Evolutionary conservation across 2,888 invertebrate species (phyloP).

Genomic region (Thumatha senex): DNA sequence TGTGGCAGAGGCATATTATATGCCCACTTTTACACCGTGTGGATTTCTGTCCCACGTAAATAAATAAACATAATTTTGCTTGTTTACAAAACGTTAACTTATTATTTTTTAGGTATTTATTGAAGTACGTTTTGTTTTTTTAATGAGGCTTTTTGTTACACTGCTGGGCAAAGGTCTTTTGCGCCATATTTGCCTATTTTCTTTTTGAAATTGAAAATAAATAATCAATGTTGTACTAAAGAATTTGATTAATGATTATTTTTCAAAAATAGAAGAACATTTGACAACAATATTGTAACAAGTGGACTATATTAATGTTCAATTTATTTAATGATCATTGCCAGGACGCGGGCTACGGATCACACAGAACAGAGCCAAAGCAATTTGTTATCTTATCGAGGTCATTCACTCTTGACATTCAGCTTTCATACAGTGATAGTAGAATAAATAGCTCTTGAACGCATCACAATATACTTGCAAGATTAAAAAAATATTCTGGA

Average conservation of each 20-base stretch:
- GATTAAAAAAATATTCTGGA: slow-evolving; percentile 6
- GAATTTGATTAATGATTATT: background rate
- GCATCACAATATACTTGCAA: slow-evolving; percentile 6
- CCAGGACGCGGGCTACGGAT: slow-evolving; percentile 34
- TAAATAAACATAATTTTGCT: too few relatives aligned
- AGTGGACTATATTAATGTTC: background rate
- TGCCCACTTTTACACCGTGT: too few relatives aligned
- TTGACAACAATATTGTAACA: background rate
- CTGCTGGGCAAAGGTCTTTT: too few relatives aligned
- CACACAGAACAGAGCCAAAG: slow-evolving; percentile 44
- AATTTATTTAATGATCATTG: slow-evolving; percentile 1
- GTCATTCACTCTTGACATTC: slow-evolving; percentile 78
- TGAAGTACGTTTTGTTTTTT: too few relatives aligned
- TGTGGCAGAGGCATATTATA: too few relatives aligned
- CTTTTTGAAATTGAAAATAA: background rate
- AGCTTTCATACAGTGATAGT: slow-evolving; percentile 56
- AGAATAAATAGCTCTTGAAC: slow-evolving; percentile 22
- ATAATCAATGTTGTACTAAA: background rate
- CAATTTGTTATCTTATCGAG: slow-evolving; percentile 68
- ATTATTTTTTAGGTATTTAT: too few relatives aligned
- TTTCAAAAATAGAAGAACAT: too few relatives aligned
- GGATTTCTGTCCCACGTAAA: too few relatives aligned
- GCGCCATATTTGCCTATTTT: too few relatives aligned
- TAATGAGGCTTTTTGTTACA: too few relatives aligned
- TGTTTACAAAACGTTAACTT: too few relatives aligned